Conservation (phyloP, 2,888 invertebrate genomes). For the Sesia apiformis region DNA sequence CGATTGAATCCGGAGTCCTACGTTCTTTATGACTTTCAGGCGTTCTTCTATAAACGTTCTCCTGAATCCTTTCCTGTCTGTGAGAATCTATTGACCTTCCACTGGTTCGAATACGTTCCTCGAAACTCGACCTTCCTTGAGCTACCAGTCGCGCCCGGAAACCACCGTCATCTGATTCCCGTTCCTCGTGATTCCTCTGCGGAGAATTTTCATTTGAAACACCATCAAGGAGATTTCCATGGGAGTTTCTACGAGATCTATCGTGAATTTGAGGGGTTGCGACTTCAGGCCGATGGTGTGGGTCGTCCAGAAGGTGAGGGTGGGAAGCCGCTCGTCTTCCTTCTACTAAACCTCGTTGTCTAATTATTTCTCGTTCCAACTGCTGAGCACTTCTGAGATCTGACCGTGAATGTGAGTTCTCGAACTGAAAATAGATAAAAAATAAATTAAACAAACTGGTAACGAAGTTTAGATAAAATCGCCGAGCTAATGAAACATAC, state of each 20-base stretch:
- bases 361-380: slow-evolving; percentile 73
- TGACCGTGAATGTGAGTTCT: slow-evolving; percentile 56
- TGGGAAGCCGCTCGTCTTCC: slow-evolving; percentile 78
- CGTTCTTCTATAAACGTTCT: slow-evolving; percentile 49
- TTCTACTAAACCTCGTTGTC: slow-evolving; percentile 72
- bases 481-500: too few relatives aligned
- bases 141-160: slow-evolving; percentile 64
- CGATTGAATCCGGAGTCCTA: slow-evolving; percentile 49
- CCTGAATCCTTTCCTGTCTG: slow-evolving; percentile 33
- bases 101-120: slow-evolving; percentile 62
- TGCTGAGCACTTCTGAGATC: slow-evolving; percentile 77
- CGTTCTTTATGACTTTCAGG: slow-evolving; percentile 44
- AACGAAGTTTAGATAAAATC: too few relatives aligned
- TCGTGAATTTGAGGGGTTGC: slow-evolving; percentile 51
- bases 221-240: slow-evolving; percentile 75
- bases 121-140: slow-evolving; percentile 53
- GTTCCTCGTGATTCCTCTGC: slow-evolving; percentile 50
- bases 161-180: slow-evolving; percentile 77
- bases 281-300: slow-evolving; percentile 47
- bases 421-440: slow-evolving; percentile 41
- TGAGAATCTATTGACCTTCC: slow-evolving; percentile 56
- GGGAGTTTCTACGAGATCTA: slow-evolving; percentile 71
- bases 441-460: too few relatives aligned
- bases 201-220: slow-evolving; percentile 37
- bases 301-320: slow-evolving; percentile 77